Base-by-base conservation (phyloP, 64 coral and sea anemone species). In the Dendrophyllia cribrosa region DNA sequence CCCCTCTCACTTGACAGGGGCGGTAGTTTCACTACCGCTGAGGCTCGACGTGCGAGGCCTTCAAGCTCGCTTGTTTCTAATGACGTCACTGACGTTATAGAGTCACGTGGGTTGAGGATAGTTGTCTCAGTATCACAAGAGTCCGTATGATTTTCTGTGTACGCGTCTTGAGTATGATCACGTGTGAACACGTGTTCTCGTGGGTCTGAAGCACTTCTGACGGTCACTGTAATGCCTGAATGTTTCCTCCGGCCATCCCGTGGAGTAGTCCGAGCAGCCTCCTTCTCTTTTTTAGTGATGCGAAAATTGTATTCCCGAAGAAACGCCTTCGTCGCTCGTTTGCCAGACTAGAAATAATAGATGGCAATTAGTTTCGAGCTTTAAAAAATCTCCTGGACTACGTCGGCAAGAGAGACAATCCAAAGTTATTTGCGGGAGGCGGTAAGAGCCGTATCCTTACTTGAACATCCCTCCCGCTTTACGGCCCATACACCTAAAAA, bases 271-370 rank as follows among this genome's bases (percentile, higher is more conserved):
- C 6, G 10, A 45, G 70, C 23, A 50, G 61, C 43, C 46, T 68
- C 62, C 20, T 68, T 66, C 20, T 67, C 80, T 51, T 50, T 84
- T 21, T 51, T 13, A 46, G 53, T 56, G 53, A 43, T 1, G 10
- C 80, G 60, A n/a, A 19, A 9, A 22, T 45, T 86, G 70, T 91
- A 95, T 71, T 98, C 96, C 25, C 94, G 90, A 15, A 98, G 91
- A 71, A 90, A 98, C 20, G 96, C 96, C 24, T 94, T 92, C 9
- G 96, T 98, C 44, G 96, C 96, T 91, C 96, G 87, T 72, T 88
- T 93, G 7, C 96, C 96, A 76, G 93, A 95, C 96, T 98, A 66
- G 44, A 66, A 68, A 46, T 13, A 56, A 56, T 12, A 56, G 53
- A 9, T 9, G 5, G 53, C 12, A 56, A 56, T 56, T 56, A 56